Conservation (phyloP, 2,113 vertebrate species). For the Galeopterus variegatus region DNA sequence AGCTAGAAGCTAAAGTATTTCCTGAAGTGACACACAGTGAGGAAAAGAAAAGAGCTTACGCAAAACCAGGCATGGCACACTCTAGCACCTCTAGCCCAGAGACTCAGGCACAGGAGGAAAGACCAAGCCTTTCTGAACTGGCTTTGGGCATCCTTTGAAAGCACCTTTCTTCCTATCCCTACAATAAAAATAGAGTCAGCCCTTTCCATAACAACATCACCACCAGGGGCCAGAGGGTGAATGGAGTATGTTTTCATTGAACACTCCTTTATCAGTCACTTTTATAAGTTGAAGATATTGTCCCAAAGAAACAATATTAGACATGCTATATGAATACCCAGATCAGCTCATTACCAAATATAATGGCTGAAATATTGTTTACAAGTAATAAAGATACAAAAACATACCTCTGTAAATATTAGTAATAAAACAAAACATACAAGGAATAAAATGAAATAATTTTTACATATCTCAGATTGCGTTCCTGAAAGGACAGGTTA, state of each 20-base stretch:
- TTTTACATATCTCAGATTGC: constrained; percentile 20
- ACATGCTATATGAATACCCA: neutral
- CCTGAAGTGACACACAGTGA: neutral
- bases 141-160: neutral
- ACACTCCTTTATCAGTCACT: neutral
- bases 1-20: constrained; percentile 17
- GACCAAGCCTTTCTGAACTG: neutral
- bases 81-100: neutral
- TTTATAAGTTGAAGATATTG: constrained; percentile 19
- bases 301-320: constrained; percentile 34
- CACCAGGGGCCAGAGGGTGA: neutral
- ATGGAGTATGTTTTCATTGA: neutral
- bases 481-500: neutral
- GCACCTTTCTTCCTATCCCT: neutral
- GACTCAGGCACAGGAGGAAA: neutral
- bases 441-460: constrained; percentile 10
- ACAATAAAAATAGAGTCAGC: neutral
- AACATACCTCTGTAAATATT: constrained; percentile 12
- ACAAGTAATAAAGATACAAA: constrained; percentile 21
- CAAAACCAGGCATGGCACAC: neutral
- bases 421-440: constrained; percentile 46
- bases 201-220: neutral
- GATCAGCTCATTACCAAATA: constrained; percentile 31
- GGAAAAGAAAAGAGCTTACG: neutral
- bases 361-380: neutral